Percentiles rank a stretch among this genome's conserved stretches.
Conservation (phyloP, 2,797 vertebrate species). For the Molossus alvarezi region DNA sequence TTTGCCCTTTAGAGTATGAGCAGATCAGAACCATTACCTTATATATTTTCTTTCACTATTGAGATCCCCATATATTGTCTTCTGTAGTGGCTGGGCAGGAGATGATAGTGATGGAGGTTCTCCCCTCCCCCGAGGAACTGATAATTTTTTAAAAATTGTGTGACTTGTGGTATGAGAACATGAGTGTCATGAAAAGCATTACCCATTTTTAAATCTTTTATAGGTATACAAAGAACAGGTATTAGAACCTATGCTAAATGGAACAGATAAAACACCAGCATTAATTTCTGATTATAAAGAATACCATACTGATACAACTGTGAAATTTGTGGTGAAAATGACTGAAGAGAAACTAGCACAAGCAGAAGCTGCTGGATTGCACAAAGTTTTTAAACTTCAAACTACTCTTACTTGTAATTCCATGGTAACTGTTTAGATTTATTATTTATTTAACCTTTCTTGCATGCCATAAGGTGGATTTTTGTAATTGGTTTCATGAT, state of each 20-base stretch:
- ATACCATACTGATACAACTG: slow-evolving; percentile 98
- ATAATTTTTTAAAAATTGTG: slow-evolving; percentile 17
- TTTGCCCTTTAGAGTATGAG: neutral
- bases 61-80: neutral
- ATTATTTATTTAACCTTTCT: slow-evolving; percentile 63
- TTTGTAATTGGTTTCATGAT: slow-evolving; percentile 33
- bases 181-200: slow-evolving; percentile 57
- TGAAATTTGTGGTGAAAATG: slow-evolving; percentile 99
- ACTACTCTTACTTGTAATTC: slow-evolving; percentile 99
- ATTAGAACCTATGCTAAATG: slow-evolving; percentile 98
- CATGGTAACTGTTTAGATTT: slow-evolving; percentile 93
- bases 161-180: slow-evolving; percentile 43
- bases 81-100: neutral
- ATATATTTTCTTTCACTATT: neutral
- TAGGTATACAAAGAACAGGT: slow-evolving; percentile 99
- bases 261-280: slow-evolving; percentile 98
- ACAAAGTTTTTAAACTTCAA: slow-evolving; percentile 99
- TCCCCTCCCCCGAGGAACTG: neutral
- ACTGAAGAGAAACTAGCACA: slow-evolving; percentile 98
- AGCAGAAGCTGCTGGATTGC: slow-evolving; percentile 97
- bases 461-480: neutral
- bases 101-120: neutral
- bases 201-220: slow-evolving; percentile 65
- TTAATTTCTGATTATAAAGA: slow-evolving; percentile 99
- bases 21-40: neutral